Conservation (phyloP, 1,140 invertebrate genomes). For the Drosophila ironensis region DNA sequence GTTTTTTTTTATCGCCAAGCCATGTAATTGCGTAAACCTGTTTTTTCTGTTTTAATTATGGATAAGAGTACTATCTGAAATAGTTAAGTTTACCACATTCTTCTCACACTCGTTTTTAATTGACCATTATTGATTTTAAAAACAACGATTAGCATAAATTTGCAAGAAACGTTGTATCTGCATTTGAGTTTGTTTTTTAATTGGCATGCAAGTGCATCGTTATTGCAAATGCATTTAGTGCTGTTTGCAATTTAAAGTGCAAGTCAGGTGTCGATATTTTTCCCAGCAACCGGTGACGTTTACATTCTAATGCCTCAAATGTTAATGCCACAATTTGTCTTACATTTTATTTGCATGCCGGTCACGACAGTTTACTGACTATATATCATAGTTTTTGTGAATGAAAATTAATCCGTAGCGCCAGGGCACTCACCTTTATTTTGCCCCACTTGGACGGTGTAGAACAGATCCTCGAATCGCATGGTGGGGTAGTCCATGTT, state of each 20-base stretch:
- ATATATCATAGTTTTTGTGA: constrained; percentile 29
- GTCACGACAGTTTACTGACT: constrained; percentile 23
- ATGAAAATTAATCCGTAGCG: constrained; percentile 4
- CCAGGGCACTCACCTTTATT: constrained; percentile 37
- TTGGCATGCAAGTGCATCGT: constrained; percentile 7
- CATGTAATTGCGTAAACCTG: too few relatives aligned
- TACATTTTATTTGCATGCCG: constrained; percentile 18
- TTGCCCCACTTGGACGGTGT: constrained; percentile 13
- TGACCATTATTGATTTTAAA: neutral
- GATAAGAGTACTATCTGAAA: too few relatives aligned
- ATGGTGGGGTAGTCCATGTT: too few relatives aligned
- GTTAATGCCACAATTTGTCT: neutral
- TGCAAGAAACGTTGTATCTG: too few relatives aligned
- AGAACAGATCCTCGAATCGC: constrained; percentile 29
- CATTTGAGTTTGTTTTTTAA: too few relatives aligned
- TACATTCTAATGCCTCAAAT: neutral
- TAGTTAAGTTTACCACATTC: constrained; percentile 6
- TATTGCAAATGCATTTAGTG: neutral
- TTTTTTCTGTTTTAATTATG: too few relatives aligned
- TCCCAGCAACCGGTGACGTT: constrained; percentile 4
- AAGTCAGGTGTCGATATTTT: constrained; percentile 5
- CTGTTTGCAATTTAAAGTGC: neutral
- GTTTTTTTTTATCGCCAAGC: neutral
- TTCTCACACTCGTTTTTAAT: constrained; percentile 2
- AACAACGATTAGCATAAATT: too few relatives aligned